Percentiles rank a stretch among this genome's conserved stretches.
Evolutionary conservation across 2,113 vertebrate species (phyloP).

Genomic region (Coreoperca whiteheadi): DNA sequence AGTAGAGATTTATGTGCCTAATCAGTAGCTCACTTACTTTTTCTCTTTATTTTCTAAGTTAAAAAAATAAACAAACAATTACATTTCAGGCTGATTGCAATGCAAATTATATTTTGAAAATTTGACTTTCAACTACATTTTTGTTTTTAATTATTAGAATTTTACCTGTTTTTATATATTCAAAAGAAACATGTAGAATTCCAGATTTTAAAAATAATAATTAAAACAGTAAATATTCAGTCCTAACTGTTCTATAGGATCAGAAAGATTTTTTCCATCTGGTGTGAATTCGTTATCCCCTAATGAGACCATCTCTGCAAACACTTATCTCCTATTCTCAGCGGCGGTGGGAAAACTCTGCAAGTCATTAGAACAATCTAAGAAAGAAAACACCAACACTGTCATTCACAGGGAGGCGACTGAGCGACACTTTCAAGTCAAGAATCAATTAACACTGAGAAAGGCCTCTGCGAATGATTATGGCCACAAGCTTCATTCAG

Average conservation of each 20-base stretch:
- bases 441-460: conserved; percentile 65
- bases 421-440: conserved; percentile 60
- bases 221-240: neutral
- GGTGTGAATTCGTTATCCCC: neutral
- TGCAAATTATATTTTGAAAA: too few relatives aligned
- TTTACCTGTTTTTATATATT: neutral
- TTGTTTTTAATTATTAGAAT: neutral
- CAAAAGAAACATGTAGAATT: neutral
- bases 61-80: too few relatives aligned
- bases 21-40: neutral
- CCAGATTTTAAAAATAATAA: neutral
- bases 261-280: conserved; percentile 29
- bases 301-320: conserved; percentile 43
- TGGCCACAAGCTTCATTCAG: conserved; percentile 45
- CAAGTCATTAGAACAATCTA: conserved; percentile 59
- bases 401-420: conserved; percentile 52
- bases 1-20: neutral
- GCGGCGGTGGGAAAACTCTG: conserved; percentile 23
- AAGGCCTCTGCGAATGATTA: conserved; percentile 54
- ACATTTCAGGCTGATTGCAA: too few relatives aligned
- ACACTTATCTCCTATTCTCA: conserved; percentile 24
- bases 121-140: neutral
- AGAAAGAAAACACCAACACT: conserved; percentile 33
- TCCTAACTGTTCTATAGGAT: neutral
- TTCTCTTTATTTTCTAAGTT: too few relatives aligned